Conservation (phyloP, 2,888 invertebrate species). For the Halictus ligatus region DNA sequence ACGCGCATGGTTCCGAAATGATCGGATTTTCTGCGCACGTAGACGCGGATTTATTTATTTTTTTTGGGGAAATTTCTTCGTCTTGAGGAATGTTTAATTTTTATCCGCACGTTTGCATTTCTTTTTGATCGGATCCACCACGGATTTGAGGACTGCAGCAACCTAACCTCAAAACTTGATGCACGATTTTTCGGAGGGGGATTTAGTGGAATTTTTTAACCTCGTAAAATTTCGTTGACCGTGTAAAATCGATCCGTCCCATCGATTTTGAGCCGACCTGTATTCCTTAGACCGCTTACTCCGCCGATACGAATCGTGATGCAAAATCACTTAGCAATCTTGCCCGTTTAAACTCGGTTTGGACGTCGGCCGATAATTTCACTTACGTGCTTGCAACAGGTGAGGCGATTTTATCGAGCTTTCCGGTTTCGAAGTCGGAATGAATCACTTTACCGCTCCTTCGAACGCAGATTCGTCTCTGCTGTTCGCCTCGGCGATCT, state of each 20-base stretch:
- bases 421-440: slow-evolving; percentile 35
- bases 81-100: background rate
- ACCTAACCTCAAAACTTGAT: too few species aligned
- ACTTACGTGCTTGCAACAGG: slow-evolving; percentile 60
- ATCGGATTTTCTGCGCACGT: background rate
- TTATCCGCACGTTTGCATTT: background rate
- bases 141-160: too few species aligned
- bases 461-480: slow-evolving; percentile 5
- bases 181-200: too few species aligned
- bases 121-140: too few species aligned
- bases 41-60: background rate
- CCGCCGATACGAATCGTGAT: background rate
- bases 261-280: background rate
- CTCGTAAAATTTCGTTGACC: too few species aligned
- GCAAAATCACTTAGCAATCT: slow-evolving; percentile 22
- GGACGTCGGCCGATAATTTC: slow-evolving; percentile 34
- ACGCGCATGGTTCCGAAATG: background rate
- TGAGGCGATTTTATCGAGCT: slow-evolving; percentile 51
- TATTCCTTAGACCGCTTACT: background rate
- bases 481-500: background rate
- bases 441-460: slow-evolving; percentile 43
- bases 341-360: slow-evolving; percentile 37
- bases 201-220: too few species aligned
- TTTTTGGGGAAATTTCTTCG: background rate
- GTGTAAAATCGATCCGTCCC: background rate